Percentiles rank a stretch among this genome's conserved stretches.
Evolutionary conservation across 2,797 vertebrate species (phyloP).

Genomic region (Hirundo rustica): DNA sequence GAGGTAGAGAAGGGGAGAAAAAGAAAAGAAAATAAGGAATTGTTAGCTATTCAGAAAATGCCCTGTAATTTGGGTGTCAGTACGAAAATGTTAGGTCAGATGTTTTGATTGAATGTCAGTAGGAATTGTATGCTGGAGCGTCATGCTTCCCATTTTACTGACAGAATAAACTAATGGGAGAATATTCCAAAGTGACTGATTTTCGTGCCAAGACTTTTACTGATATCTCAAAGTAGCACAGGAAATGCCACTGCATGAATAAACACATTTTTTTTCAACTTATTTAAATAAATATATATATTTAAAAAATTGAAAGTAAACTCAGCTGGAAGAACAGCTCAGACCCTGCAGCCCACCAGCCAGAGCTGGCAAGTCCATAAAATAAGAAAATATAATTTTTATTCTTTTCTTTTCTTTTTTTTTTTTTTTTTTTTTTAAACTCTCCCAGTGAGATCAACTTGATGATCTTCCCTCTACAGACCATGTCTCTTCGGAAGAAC

Average conservation of each 20-base stretch:
- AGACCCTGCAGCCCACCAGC: not conserved
- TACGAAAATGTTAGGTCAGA: slow-evolving; percentile 70
- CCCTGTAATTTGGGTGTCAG: slow-evolving; percentile 70
- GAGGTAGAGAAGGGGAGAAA: not conserved
- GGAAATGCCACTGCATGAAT: slow-evolving; percentile 20
- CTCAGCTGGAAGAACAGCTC: not conserved
- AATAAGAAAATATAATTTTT: not conserved
- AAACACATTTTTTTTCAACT: not conserved
- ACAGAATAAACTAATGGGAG: slow-evolving; percentile 66
- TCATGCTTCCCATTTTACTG: slow-evolving; percentile 52
- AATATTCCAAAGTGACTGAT: slow-evolving; percentile 63
- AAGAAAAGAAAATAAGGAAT: not conserved
- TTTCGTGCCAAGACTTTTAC: slow-evolving; percentile 25
- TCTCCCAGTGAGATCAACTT: not conserved
- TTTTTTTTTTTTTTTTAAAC: not conserved
- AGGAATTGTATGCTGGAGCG: slow-evolving; percentile 43
- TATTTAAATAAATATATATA: slow-evolving; percentile 18
- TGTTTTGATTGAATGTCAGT: slow-evolving; percentile 70
- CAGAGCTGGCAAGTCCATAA: not conserved
- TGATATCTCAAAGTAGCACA: slow-evolving; percentile 20
- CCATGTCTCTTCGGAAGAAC: slow-evolving; percentile 42
- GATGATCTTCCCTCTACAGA: slow-evolving; percentile 3
- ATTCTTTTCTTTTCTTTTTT: too few relatives aligned
- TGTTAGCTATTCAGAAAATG: slow-evolving; percentile 54
- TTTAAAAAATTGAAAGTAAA: not conserved